Percentiles rank a stretch among this genome's conserved stretches.
Conservation (phyloP, 2,113 vertebrate genomes). For the Shinisaurus crocodilurus region DNA sequence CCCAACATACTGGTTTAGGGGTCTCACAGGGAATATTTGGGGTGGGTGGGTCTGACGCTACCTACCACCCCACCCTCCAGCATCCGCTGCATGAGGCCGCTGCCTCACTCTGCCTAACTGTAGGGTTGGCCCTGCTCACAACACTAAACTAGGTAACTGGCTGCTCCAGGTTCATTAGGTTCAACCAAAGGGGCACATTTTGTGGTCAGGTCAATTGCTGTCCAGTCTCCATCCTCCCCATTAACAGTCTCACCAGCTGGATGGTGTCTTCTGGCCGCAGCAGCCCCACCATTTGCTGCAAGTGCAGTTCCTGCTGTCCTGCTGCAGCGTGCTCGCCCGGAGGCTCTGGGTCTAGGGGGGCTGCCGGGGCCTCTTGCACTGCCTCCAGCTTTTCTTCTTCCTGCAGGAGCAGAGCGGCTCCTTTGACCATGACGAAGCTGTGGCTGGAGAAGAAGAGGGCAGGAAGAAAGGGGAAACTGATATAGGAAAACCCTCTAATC, state of each 20-base stretch:
- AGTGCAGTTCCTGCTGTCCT: conserved; percentile 78
- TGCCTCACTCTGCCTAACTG: too few species aligned
- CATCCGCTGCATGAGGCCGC: too few species aligned
- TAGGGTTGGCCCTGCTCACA: not conserved
- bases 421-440: conserved; percentile 92
- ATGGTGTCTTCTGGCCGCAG: conserved; percentile 90
- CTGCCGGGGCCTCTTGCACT: conserved; percentile 45
- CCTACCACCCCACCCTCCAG: too few species aligned
- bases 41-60: too few species aligned
- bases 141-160: not conserved
- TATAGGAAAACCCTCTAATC: not conserved
- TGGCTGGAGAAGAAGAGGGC: conserved; percentile 76
- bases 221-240: too few species aligned
- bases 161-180: not conserved
- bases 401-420: conserved; percentile 87
- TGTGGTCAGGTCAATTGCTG: not conserved
- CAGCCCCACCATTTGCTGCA: conserved; percentile 89
- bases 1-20: too few species aligned
- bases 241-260: conserved; percentile 82
- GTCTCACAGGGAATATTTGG: too few species aligned
- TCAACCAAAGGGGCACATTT: not conserved
- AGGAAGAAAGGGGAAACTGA: not conserved
- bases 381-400: conserved; percentile 64
- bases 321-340: conserved; percentile 40
- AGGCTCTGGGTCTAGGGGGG: conserved; percentile 19